Conservation (phyloP, 2,888 invertebrate genomes). For the Meliscaeva auricollis region DNA sequence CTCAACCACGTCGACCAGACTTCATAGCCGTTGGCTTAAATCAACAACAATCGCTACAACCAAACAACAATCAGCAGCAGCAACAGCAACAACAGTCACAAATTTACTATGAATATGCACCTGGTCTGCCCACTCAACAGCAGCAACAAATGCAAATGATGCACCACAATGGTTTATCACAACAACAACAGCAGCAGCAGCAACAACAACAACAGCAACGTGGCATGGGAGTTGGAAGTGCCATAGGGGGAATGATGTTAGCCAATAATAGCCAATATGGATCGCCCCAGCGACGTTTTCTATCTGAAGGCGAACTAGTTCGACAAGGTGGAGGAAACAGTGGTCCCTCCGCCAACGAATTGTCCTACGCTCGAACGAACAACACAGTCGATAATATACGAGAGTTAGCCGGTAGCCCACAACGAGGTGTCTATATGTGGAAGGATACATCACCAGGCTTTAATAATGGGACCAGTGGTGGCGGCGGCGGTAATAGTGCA, state of each 20-base stretch:
- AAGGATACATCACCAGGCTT: slow-evolving; percentile 90
- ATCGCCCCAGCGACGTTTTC: slow-evolving; percentile 91
- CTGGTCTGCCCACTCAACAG: slow-evolving; percentile 83
- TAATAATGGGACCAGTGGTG: slow-evolving; percentile 77
- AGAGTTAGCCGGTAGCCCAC: slow-evolving; percentile 94
- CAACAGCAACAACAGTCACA: slow-evolving; percentile 81
- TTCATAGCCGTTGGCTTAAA: slow-evolving; percentile 89
- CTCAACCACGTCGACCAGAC: slow-evolving; percentile 94
- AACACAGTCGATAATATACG: slow-evolving; percentile 94
- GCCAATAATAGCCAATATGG: slow-evolving; percentile 83
- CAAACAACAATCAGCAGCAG: slow-evolving; percentile 80
- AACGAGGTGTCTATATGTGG: slow-evolving; percentile 92
- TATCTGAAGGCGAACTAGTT: slow-evolving; percentile 92
- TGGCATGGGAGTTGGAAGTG: slow-evolving; percentile 78
- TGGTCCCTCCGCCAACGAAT: slow-evolving; percentile 82
- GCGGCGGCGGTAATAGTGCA: slow-evolving; percentile 81
- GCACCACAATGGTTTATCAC: slow-evolving; percentile 79
- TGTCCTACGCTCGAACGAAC: slow-evolving; percentile 88
- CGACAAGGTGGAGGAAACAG: slow-evolving; percentile 85
- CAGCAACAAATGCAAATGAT: slow-evolving; percentile 81
- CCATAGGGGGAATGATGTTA: slow-evolving; percentile 73
- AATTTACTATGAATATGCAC: slow-evolving; percentile 84
- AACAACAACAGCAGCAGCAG: too few species aligned
- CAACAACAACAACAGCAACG: slow-evolving; percentile 82
- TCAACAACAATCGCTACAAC: slow-evolving; percentile 81